Base-by-base conservation (phyloP, 1,140 invertebrate species). In the Habropoda laboriosa region DNA sequence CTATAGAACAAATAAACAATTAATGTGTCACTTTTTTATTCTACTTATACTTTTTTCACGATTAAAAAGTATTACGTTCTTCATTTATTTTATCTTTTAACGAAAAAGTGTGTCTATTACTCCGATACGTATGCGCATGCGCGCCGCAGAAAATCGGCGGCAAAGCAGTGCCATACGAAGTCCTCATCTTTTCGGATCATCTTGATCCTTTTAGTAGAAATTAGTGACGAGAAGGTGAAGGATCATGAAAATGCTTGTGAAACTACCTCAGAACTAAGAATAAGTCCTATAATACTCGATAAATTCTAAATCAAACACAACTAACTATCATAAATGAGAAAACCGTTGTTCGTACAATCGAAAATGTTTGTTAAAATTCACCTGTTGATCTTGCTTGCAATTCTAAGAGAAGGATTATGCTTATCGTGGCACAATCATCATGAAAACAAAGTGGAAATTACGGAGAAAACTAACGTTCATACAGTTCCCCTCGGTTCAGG, bases 401-500 rank as follows among this genome's bases (percentile, higher is more conserved):
- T 85, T 51, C 32, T 74, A 27, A 35, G 42, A 27, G 24, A 64
- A 35, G 70, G 24, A 2, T 80, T 45, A 21, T 27, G 75, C 49
- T 63, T 66, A 42, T 66, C 67, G 1, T 60, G 47, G 45, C 57
- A 81, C 27, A 24, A 53, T 13, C n/a, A 60, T 68, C 38, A 42
- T 27, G 61, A 45, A 10, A 47, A 16, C n/a, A 45, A 10, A 5
- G 24, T 32, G 21, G 38, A 57, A 51, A 63, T 40, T 32, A 3
- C n/a, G 4, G 35, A 76, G n/a, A 57, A 4, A 32, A 49, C 12
- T 6, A 21, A 45, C 2, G 85, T 92, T 5, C 91, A 93, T 79
- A 85, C 89, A 3, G 67, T 93, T 27, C 92, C 92, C 0, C 87
- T 93, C 6, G 90, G 92, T 3, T 91, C 92, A 8, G 91, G 89